Evolutionary conservation across 1,140 invertebrate genomes (phyloP).

Genomic region (Ganaspis sp.): DNA sequence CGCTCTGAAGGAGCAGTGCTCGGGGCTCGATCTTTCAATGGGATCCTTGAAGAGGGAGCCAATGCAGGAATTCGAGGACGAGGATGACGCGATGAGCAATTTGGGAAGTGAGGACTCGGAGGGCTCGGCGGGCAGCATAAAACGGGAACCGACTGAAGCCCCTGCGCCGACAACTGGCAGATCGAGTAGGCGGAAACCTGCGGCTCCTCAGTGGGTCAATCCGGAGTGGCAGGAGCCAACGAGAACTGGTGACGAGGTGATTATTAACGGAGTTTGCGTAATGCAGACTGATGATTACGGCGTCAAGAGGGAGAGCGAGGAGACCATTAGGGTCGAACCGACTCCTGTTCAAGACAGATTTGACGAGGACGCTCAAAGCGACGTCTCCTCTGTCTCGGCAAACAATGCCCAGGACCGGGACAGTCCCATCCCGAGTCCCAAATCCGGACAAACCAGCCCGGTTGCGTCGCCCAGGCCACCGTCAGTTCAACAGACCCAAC

Average conservation of each 20-base stretch:
- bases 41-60: constrained; percentile 85
- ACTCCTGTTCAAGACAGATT: constrained; percentile 80
- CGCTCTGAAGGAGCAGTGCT: constrained; percentile 85
- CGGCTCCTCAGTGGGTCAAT: constrained; percentile 97
- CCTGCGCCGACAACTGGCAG: constrained; percentile 76
- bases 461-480: constrained; percentile 66
- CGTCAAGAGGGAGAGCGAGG: constrained; percentile 79
- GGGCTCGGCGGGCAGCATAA: constrained; percentile 74
- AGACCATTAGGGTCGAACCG: constrained; percentile 84
- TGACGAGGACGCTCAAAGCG: constrained; percentile 78
- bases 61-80: constrained; percentile 83
- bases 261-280: constrained; percentile 94
- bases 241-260: constrained; percentile 84
- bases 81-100: constrained; percentile 85
- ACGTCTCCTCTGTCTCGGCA: constrained; percentile 75
- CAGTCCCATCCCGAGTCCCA: constrained; percentile 70
- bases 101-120: constrained; percentile 86
- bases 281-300: constrained; percentile 88
- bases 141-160: constrained; percentile 79
- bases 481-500: constrained; percentile 62
- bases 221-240: constrained; percentile 89
- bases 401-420: constrained; percentile 71
- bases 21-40: constrained; percentile 89
- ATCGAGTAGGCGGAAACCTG: constrained; percentile 89
- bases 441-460: constrained; percentile 70